phyloP scores from a whole-genome alignment of 2,113 vertebrate species.

The Oenanthe oenanthe region DNA sequence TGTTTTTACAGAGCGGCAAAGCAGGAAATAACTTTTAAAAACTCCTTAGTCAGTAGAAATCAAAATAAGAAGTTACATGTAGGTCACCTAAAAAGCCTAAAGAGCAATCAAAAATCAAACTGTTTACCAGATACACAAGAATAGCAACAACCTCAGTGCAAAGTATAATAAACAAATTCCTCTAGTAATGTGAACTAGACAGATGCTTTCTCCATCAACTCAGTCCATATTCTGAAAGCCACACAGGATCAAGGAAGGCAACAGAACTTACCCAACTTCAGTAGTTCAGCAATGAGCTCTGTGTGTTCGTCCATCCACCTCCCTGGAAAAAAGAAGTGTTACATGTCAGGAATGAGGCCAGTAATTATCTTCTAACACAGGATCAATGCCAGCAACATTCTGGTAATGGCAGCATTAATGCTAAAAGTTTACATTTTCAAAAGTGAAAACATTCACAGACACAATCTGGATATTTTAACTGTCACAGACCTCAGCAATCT shows the following conservation, averaged over 20 bases:
- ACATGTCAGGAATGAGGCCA: not conserved
- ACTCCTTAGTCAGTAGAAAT: not conserved
- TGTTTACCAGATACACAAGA: slow-evolving; percentile 14
- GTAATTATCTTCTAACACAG: not conserved
- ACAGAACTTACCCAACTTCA: not conserved
- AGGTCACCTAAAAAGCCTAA: slow-evolving; percentile 1
- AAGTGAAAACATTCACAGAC: slow-evolving; percentile 23
- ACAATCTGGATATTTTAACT: slow-evolving; percentile 33
- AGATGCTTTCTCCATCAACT: slow-evolving; percentile 6
- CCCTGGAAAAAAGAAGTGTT: not conserved
- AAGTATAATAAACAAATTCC: not conserved
- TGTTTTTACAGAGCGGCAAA: not conserved
- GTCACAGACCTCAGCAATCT: not conserved
- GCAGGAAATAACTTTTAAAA: slow-evolving; percentile 21
- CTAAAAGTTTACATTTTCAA: slow-evolving; percentile 34
- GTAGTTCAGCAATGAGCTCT: not conserved
- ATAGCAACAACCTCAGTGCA: not conserved
- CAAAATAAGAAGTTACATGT: not conserved
- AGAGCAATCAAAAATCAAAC: slow-evolving; percentile 2
- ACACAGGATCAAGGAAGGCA: not conserved
- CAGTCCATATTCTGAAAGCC: not conserved
- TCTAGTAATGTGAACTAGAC: not conserved
- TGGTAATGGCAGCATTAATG: slow-evolving; percentile 24
- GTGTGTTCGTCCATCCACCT: not conserved
- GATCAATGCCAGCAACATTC: not conserved